A percentile compares a stretch with the other conserved stretches of the same genome.
phyloP scores from a whole-genome alignment of 1,140 invertebrate species.

The Drosophila pallidifrons region DNA sequence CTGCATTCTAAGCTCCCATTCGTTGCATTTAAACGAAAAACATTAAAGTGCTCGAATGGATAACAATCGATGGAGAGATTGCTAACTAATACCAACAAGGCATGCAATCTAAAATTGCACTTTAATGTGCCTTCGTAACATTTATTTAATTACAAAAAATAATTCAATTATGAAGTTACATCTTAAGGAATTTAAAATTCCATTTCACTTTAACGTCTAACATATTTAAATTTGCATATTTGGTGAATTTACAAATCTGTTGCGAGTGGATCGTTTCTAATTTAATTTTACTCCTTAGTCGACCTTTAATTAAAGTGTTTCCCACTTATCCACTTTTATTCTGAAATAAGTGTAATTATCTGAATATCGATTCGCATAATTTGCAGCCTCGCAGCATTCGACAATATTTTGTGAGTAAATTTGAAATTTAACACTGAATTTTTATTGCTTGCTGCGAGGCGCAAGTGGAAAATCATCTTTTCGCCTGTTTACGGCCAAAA shows the following conservation, averaged over 20 bases:
- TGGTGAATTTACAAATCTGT: not conserved
- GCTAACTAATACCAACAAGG: not conserved
- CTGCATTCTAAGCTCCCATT: not conserved
- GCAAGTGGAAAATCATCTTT: slow-evolving; percentile 49
- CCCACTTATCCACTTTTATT: not conserved
- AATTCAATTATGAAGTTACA: too few relatives aligned
- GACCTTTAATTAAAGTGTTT: slow-evolving; percentile 1
- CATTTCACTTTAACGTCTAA: not conserved
- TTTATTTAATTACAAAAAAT: too few relatives aligned
- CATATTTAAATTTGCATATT: not conserved
- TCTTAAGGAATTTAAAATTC: not conserved
- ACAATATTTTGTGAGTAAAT: slow-evolving; percentile 17
- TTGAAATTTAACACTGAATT: slow-evolving; percentile 36
- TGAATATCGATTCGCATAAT: slow-evolving; percentile 39
- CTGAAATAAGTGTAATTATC: slow-evolving; percentile 19
- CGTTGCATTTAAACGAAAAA: not conserved
- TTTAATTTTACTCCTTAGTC: not conserved
- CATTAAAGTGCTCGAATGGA: not conserved
- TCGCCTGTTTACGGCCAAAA: slow-evolving; percentile 53
- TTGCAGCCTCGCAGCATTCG: slow-evolving; percentile 14
- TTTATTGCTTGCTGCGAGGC: slow-evolving; percentile 40
- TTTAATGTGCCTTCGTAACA: not conserved
- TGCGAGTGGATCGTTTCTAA: not conserved
- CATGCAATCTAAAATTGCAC: not conserved
- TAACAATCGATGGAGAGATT: not conserved